Base-by-base conservation (phyloP, 2,888 invertebrate genomes). In the Scaptodrosophila latifasciaeformis region DNA sequence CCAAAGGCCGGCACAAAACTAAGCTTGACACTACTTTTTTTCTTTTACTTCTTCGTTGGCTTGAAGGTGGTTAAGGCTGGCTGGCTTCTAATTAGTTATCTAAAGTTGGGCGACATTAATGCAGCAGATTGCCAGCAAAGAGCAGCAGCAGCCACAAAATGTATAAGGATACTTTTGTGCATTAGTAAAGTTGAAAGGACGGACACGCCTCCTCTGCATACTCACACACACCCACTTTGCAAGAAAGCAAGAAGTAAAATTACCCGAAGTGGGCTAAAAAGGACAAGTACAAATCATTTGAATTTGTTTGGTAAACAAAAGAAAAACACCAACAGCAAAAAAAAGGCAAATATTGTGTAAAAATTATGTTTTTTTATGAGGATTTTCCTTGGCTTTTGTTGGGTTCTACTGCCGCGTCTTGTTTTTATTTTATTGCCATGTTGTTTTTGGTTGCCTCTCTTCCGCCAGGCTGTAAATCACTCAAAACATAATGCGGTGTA, bases 31-130 rank as follows among this genome's bases (percentile, higher is more conserved):
- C 24, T 5, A 34, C 5, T 34, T 3, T 10, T n/a, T 10, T 6
- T 34, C 34, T 10, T 34, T 34, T n/a, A 12, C 34, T 10, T 13
- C n/a, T 10, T 29, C 10, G 29, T 29, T 29, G 6, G 6, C 29
- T 29, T n/a, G n/a, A n/a, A n/a, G n/a, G n/a, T n/a, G n/a, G n/a
- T n/a, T n/a, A n/a, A n/a, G n/a, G n/a, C n/a, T n/a, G n/a, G 24
- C 24, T 3, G 24, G 24, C 24, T 3, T 76, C 70, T 72, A 74
- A 74, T 74, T 74, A 74, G 72, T 74, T 76, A 70, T 70, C 76
- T 70, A 72, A 74, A 74, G 76, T 74, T 45, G 59, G 76, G 76
- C 72, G 76, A 76, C 72, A 76, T 70, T 74, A 74, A 72, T 72
- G 63, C 53, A 57, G 31, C 31, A 31, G 10, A 31, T 2, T n/a